These are phyloP conservation scores for Aphyosemion australe DNA, from an alignment of 2,113 vertebrate genomes.

Conservation along the genomic window DNA sequence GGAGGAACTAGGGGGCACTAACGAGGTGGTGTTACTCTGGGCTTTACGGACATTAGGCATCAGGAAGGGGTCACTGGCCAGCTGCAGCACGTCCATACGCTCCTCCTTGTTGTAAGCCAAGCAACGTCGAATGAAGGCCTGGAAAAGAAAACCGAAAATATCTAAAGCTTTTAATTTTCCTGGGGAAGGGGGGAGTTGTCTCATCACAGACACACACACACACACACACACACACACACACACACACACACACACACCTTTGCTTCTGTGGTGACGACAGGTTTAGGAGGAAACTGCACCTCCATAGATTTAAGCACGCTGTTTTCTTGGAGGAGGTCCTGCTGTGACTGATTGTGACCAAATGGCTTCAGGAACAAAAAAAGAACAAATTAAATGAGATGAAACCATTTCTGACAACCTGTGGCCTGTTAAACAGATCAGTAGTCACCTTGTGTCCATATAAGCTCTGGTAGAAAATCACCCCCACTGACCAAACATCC, in stretches of 20 bases:
- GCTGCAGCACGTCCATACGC: conserved; percentile 91
- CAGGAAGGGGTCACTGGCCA: conserved; percentile 92
- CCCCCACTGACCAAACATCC: conserved; percentile 94
- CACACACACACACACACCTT: conserved; percentile 78
- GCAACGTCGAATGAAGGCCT: conserved; percentile 95
- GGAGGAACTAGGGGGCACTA: conserved; percentile 84
- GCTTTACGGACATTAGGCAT: conserved; percentile 93
- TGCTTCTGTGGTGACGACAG: conserved; percentile 92
- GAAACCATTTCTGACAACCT: not conserved
- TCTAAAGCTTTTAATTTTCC: too few relatives aligned
- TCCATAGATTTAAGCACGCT: conserved; percentile 96
- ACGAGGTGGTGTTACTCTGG: conserved; percentile 82
- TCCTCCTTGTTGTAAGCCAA: conserved; percentile 95
- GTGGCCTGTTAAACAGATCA: not conserved
- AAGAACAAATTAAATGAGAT: not conserved
- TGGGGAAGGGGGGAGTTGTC: too few relatives aligned
- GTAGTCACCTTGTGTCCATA: conserved; percentile 91
- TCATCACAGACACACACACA: too few relatives aligned
- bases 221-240: too few relatives aligned
- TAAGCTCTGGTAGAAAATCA: conserved; percentile 98
- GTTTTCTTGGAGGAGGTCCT: conserved; percentile 96
- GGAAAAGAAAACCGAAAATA: not conserved
- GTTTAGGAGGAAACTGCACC: conserved; percentile 95
- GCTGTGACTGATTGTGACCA: conserved; percentile 95
- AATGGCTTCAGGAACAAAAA: conserved; percentile 81